phyloP scores from a whole-genome alignment of 1,140 invertebrate species.

The Ips typographus region DNA sequence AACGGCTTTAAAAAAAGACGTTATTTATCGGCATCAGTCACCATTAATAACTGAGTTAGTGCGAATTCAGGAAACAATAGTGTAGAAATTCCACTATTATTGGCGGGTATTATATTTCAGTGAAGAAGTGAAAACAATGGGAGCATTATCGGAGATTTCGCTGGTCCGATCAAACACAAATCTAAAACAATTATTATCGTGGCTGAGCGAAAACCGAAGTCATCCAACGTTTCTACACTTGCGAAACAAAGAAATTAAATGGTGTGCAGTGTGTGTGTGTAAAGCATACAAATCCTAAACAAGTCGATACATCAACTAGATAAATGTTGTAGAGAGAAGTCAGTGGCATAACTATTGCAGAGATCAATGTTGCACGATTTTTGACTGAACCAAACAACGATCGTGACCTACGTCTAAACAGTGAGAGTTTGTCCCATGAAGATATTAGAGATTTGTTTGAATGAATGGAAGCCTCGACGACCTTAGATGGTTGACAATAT shows the following conservation, averaged over 20 bases:
- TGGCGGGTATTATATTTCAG: conserved; percentile 23
- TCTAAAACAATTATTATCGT: not conserved
- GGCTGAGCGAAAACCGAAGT: no score
- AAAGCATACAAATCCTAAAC: not conserved
- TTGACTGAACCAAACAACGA: not conserved
- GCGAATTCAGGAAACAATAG: conserved; percentile 28
- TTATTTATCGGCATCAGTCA: no score
- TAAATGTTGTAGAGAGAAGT: not conserved
- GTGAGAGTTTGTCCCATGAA: conserved; percentile 1
- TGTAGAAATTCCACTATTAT: conserved; percentile 21
- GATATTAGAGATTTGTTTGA: conserved; percentile 34
- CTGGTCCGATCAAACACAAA: not conserved
- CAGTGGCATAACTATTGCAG: not conserved
- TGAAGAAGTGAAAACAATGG: conserved; percentile 19
- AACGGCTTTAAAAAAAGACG: no score
- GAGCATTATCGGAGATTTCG: conserved; percentile 13
- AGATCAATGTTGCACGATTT: not conserved
- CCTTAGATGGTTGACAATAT: conserved; percentile 32
- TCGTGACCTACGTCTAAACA: not conserved
- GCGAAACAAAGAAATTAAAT: not conserved
- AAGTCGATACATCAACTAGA: not conserved
- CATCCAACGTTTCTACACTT: not conserved
- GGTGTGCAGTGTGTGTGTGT: not conserved
- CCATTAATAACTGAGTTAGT: conserved; percentile 16
- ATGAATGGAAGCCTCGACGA: conserved; percentile 27